Conservation (phyloP, 1,140 invertebrate species). For the Adelges cooleyi region DNA sequence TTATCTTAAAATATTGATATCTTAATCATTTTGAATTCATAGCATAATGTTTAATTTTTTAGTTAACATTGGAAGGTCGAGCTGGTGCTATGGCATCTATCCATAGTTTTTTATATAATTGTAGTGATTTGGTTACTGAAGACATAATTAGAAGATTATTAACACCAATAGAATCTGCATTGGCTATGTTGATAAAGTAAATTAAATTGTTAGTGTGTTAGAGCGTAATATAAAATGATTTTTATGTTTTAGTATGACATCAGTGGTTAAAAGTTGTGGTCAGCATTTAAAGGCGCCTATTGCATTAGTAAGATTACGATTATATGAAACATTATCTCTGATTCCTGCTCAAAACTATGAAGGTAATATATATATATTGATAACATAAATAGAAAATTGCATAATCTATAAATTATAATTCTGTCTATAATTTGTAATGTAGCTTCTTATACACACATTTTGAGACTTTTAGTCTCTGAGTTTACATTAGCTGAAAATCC, state of each 20-base stretch:
- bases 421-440: background rate
- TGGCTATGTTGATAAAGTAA: constrained; percentile 89
- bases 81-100: constrained; percentile 91
- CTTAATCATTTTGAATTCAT: background rate
- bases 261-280: constrained; percentile 83
- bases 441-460: constrained; percentile 53
- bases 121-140: constrained; percentile 72
- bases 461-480: constrained; percentile 92
- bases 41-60: background rate
- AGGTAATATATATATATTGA: constrained; percentile 43
- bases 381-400: background rate
- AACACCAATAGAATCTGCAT: constrained; percentile 83
- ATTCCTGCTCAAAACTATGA: constrained; percentile 75
- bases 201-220: constrained; percentile 34
- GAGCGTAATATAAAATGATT: background rate
- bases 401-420: background rate
- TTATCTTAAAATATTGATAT: background rate
- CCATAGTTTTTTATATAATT: constrained; percentile 84
- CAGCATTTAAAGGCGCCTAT: constrained; percentile 86
- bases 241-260: constrained; percentile 51
- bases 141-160: constrained; percentile 79
- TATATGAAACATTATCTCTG: constrained; percentile 80
- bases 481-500: constrained; percentile 91
- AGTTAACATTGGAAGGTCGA: constrained; percentile 85
- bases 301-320: constrained; percentile 77